Conservation (phyloP, 35 echinoderm and acorn worm genomes). For the Strongylocentrotus purpuratus region DNA sequence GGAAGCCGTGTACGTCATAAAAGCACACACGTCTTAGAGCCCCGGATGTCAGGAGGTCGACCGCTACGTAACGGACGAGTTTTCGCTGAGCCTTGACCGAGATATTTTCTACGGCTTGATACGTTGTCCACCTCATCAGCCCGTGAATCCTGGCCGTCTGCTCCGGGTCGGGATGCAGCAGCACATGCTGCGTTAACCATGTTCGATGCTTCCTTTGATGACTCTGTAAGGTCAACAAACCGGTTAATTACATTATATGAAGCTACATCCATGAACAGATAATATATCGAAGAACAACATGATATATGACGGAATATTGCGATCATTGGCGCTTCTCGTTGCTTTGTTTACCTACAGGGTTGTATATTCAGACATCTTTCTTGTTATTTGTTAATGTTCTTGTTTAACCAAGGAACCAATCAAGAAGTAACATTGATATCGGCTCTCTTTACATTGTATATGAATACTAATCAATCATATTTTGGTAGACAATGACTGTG, state of each 20-base stretch:
- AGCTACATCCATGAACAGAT: not conserved
- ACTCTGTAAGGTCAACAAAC: not conserved
- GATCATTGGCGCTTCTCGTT: too few relatives aligned
- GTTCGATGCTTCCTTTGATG: constrained; percentile 25
- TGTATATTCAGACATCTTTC: too few relatives aligned
- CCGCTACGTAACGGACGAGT: not conserved
- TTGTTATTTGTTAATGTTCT: too few relatives aligned
- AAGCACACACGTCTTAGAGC: constrained; percentile 28
- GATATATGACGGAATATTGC: too few relatives aligned
- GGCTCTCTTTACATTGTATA: too few relatives aligned
- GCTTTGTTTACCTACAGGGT: too few relatives aligned
- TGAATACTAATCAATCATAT: too few relatives aligned
- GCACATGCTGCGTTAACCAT: not conserved
- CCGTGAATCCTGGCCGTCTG: constrained; percentile 25
- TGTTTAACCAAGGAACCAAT: too few relatives aligned
- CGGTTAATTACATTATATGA: not conserved
- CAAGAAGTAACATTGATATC: too few relatives aligned
- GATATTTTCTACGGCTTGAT: not conserved
- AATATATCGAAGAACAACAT: not conserved
- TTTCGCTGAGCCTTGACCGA: constrained; percentile 22
- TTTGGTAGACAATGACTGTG: too few relatives aligned
- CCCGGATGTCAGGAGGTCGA: constrained; percentile 36
- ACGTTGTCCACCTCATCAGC: not conserved
- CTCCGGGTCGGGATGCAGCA: constrained; percentile 5
- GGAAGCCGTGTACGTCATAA: not conserved